phyloP scores from a whole-genome alignment of 2,113 vertebrate species.

The Micronisus gabar region DNA sequence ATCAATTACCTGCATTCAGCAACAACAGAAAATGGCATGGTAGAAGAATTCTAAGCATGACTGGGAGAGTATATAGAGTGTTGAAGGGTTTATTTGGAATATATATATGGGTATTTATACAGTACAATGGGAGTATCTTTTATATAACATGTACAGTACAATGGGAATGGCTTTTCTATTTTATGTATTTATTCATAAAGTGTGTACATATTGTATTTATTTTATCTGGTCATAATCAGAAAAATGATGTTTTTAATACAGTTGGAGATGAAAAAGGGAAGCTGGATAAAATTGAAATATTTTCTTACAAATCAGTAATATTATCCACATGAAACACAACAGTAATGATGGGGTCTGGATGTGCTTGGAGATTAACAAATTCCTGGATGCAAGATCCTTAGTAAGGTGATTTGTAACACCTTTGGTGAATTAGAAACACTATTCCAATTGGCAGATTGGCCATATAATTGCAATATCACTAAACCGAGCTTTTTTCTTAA shows the following conservation, averaged over 20 bases:
- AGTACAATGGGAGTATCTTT: neutral
- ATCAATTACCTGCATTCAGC: neutral
- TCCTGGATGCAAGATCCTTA: neutral
- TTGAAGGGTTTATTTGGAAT: neutral
- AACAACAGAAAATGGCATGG: neutral
- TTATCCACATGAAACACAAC: neutral
- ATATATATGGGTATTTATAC: neutral
- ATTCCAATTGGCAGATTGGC: neutral
- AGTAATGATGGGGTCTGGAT: neutral
- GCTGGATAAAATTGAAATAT: neutral
- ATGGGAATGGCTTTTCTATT: neutral
- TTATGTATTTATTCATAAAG: neutral
- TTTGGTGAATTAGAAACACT: neutral
- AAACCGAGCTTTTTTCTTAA: neutral
- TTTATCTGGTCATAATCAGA: neutral
- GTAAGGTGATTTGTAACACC: neutral
- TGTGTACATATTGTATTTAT: neutral
- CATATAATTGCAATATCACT: neutral
- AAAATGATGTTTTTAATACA: neutral
- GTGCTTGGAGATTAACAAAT: neutral
- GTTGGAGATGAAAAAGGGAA: neutral
- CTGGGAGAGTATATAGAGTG: neutral
- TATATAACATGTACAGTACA: neutral
- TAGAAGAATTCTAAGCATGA: neutral
- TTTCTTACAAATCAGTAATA: neutral